Percentiles rank a stretch among this genome's conserved stretches.
phyloP scores from a whole-genome alignment of 2,888 invertebrate genomes.

The Mesorhabditis belari region DNA sequence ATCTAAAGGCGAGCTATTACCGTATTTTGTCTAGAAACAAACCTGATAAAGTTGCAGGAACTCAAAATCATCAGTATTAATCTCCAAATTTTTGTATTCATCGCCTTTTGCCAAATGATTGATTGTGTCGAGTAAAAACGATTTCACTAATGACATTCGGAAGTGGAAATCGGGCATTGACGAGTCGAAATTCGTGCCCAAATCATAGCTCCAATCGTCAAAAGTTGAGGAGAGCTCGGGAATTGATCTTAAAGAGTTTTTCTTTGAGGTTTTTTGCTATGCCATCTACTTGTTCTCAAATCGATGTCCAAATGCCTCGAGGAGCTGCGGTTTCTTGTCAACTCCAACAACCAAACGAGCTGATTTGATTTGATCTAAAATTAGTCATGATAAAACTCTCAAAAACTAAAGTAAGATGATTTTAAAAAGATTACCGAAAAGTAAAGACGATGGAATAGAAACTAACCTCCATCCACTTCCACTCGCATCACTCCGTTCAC shows the following conservation, averaged over 20 bases:
- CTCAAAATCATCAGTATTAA: background rate
- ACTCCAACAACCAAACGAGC: background rate
- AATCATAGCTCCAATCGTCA: background rate
- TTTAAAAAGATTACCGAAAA: too few species aligned
- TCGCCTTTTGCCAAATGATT: background rate
- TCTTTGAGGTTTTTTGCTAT: background rate
- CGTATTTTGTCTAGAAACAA: background rate
- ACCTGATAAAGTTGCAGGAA: background rate
- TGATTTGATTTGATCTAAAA: background rate
- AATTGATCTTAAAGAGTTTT: background rate
- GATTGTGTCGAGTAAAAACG: background rate
- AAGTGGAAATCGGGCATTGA: background rate
- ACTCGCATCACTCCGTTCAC: conserved; percentile 63
- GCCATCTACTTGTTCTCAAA: background rate
- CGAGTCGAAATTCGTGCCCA: background rate
- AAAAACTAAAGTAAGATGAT: too few species aligned
- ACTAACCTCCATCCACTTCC: background rate
- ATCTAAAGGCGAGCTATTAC: too few species aligned
- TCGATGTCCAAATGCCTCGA: background rate
- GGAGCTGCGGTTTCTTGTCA: background rate
- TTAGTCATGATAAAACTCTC: too few species aligned
- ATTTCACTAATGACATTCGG: background rate
- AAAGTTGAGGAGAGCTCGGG: background rate
- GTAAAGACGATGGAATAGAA: too few species aligned
- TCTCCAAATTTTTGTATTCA: background rate